Evolutionary conservation across 2,113 vertebrate genomes (phyloP), one percentile per base, ranked within the genome.

Genomic region (Ptyas mucosa): DNA sequence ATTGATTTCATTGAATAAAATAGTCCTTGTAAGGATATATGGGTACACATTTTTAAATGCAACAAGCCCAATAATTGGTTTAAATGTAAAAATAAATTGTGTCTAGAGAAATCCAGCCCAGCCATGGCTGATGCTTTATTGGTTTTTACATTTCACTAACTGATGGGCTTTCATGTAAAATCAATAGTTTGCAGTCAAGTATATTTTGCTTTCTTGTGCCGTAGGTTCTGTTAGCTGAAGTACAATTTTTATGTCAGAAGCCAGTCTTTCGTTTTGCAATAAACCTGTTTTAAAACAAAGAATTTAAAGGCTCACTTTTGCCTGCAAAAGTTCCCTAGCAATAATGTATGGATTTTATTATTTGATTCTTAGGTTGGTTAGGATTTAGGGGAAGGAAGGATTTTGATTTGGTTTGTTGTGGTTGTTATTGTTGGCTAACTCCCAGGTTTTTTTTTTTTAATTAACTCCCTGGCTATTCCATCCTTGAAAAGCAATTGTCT

Each of bases 21-120:
- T 96, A 95, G 97, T 95, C 93, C 94, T 97, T 97, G 94, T 94
- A 96, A 97, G 95, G 96, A 96, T 97, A 96, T 96, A 97, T 96
- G 87, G 81, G 93, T 90, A 58, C 93, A 94, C 94, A 94, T 97
- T 97, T 97, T 96, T 90, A 96, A 97, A 97, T 96, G 95, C 95
- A 97, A 96, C 95, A 97, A 97, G 96, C 91, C 91, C 94, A 97
- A 95, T 97, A 97, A 97, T 97, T 97, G 97, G 95, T 95, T 97
- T 97, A 97, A 96, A 97, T 97, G 93, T 97, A 97, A 97, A 97
- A 97, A 96, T 97, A 97, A 97, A 97, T 97, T 97, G 95, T 95
- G 95, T 97, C 96, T 96, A 90, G 96, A 97, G 95, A 96, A 97
- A 97, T 96, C 93, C 96, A 94, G 94, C 85, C 92, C 90, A 95